Conservation (phyloP, 1,140 invertebrate species). For the Maconellicoccus hirsutus region DNA sequence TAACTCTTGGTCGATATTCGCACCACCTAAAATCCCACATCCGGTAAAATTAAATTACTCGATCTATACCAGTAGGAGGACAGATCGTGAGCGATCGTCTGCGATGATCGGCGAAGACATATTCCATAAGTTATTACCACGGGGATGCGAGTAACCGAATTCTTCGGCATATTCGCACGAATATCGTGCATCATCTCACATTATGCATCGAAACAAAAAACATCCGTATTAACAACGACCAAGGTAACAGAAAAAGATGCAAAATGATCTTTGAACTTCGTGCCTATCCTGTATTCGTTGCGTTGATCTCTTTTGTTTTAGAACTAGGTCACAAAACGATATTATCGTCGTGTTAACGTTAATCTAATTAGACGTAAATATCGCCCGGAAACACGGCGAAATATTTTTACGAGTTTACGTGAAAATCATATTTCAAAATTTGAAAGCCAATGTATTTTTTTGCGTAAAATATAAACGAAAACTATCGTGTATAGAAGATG, state of each 20-base stretch:
- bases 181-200: slow-evolving; percentile 1
- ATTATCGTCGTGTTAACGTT: not conserved
- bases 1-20: no score
- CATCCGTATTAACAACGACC: not conserved
- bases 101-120: not conserved
- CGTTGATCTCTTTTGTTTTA: not conserved
- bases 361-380: not conserved
- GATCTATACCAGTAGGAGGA: not conserved
- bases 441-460: not conserved
- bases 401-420: not conserved
- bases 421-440: not conserved
- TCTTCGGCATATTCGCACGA: slow-evolving; percentile 18
- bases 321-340: not conserved
- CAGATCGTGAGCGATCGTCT: not conserved
- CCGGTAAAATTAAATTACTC: not conserved
- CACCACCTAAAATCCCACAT: no score
- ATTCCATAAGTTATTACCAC: slow-evolving; percentile 11
- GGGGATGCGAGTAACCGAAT: slow-evolving; percentile 9
- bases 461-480: not conserved
- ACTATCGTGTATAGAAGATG: no score
- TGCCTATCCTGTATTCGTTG: not conserved
- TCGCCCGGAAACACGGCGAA: not conserved
- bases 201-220: not conserved
- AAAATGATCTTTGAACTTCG: slow-evolving; percentile 1
- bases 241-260: not conserved